phyloP scores from a whole-genome alignment of 2,113 vertebrate genomes.

The Malurus elegans region DNA sequence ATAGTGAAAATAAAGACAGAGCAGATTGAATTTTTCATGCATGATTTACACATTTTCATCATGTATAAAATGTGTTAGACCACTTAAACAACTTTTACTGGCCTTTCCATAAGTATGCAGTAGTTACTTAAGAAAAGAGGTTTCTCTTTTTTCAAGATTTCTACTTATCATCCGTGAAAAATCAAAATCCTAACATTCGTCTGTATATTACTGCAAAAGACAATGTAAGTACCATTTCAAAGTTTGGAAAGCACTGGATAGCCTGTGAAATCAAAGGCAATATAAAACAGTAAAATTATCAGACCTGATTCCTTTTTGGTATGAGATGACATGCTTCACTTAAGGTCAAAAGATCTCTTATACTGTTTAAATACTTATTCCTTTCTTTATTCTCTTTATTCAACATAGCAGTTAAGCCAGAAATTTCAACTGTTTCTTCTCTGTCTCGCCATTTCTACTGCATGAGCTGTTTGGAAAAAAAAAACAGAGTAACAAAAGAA shows the following conservation, averaged over 20 bases:
- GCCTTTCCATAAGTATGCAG: background rate
- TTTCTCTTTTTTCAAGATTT: background rate
- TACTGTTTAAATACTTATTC: background rate
- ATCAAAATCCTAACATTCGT: background rate
- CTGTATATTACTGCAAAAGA: background rate
- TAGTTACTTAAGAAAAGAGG: background rate
- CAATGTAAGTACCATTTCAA: background rate
- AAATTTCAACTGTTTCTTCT: background rate
- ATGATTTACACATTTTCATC: background rate
- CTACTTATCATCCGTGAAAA: background rate
- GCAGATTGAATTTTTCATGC: background rate
- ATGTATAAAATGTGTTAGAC: background rate
- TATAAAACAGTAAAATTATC: background rate
- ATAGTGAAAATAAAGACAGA: background rate
- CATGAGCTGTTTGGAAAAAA: background rate
- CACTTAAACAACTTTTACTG: background rate
- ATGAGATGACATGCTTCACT: background rate
- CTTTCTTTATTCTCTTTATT: background rate
- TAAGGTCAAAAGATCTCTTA: background rate
- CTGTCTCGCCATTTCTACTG: background rate
- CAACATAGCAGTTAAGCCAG: accelerated
- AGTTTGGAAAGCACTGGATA: background rate
- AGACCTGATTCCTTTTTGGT: background rate
- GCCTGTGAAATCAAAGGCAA: background rate
- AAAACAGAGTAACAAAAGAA: background rate